These are phyloP conservation scores for Stylophora pistillata DNA, from an alignment of 64 coral and sea anemone species.

Conservation along the genomic window DNA sequence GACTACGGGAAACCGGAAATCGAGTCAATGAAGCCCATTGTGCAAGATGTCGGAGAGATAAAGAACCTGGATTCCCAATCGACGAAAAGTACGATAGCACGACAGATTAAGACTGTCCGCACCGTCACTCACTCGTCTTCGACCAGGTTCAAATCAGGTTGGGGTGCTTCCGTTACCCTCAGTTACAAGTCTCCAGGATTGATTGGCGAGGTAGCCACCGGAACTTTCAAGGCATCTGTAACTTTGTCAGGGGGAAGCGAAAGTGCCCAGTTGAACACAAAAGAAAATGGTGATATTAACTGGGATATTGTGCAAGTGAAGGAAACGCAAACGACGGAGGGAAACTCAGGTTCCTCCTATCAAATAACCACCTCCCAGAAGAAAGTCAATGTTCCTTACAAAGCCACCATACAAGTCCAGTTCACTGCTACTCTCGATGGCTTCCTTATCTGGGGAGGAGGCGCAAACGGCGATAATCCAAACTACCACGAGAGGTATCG, in stretches of 20 bases:
- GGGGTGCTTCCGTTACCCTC: conserved; percentile 52
- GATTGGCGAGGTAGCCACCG: background rate
- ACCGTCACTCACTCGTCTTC: conserved; percentile 68
- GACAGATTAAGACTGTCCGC: conserved; percentile 46
- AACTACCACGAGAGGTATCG: conserved; percentile 47
- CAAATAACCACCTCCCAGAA: conserved; percentile 25
- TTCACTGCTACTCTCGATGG: conserved; percentile 74
- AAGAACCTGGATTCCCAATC: conserved; percentile 19
- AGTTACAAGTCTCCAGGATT: conserved; percentile 46
- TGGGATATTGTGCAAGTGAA: conserved; percentile 4
- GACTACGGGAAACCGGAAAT: conserved; percentile 35
- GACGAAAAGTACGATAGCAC: background rate
- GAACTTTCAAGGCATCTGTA: conserved; percentile 4
- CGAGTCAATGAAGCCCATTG: conserved; percentile 33
- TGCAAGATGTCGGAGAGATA: conserved; percentile 39
- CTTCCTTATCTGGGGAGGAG: conserved; percentile 71
- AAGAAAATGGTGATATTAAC: conserved; percentile 21
- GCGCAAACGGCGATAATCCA: conserved; percentile 40
- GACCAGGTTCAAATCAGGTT: conserved; percentile 37
- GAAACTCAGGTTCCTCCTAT: background rate
- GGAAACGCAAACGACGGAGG: background rate
- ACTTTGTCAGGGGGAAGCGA: conserved; percentile 4
- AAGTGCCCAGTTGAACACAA: conserved; percentile 1
- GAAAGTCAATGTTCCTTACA: conserved; percentile 54
- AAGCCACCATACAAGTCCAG: conserved; percentile 52